phyloP scores from a whole-genome alignment of 2,797 vertebrate species.

The Siniperca obscura region DNA sequence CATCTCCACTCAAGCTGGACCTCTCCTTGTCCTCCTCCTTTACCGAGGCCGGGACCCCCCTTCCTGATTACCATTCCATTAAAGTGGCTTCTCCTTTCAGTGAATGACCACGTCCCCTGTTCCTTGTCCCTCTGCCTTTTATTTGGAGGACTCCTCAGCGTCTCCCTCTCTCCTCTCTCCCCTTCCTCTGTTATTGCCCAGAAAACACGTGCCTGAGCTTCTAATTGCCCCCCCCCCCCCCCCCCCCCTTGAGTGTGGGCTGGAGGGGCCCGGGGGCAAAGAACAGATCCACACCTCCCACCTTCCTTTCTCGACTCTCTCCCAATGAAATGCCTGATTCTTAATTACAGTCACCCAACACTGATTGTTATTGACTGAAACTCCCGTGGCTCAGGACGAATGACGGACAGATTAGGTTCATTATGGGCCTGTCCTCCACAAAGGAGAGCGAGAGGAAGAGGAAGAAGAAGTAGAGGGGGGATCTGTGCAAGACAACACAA shows the following conservation, averaged over 20 bases:
- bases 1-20: conserved; percentile 79
- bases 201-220: conserved; percentile 75
- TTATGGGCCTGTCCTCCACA: conserved; percentile 78
- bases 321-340: conserved; percentile 80
- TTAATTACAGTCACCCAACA: conserved; percentile 85
- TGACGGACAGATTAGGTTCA: conserved; percentile 83
- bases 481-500: conserved; percentile 45
- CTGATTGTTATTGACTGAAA: conserved; percentile 86
- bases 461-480: conserved; percentile 15
- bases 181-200: conserved; percentile 69
- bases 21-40: conserved; percentile 83
- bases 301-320: conserved; percentile 74
- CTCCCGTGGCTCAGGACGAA: conserved; percentile 77
- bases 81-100: conserved; percentile 79
- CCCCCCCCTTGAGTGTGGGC: conserved; percentile 60
- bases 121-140: conserved; percentile 75
- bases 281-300: conserved; percentile 68
- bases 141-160: conserved; percentile 79
- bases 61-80: conserved; percentile 85
- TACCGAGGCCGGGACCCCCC: conserved; percentile 79
- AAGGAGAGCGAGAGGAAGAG: conserved; percentile 62
- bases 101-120: conserved; percentile 76
- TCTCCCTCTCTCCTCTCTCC: conserved; percentile 58
- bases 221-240: conserved; percentile 74
- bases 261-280: conserved; percentile 65